Conservation (phyloP, 37 sponge, comb jelly and placozoan genomes). For the Axinella damicornis region DNA sequence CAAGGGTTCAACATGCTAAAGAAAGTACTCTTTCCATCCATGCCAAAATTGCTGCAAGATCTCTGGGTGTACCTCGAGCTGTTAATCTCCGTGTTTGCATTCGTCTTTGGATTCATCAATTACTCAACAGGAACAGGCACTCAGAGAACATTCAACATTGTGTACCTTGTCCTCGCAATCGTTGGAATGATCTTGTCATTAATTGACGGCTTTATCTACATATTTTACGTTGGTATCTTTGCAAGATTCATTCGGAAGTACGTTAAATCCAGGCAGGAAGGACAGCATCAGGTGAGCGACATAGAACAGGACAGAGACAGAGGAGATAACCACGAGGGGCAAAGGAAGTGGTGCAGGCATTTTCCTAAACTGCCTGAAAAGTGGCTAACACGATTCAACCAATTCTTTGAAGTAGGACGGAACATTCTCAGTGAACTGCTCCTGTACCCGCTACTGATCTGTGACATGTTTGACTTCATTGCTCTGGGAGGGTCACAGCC, state of each 20-base stretch:
- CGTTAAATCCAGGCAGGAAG: too few species aligned
- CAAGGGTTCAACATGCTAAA: constrained; percentile 40
- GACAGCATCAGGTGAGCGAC: background rate
- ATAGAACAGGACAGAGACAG: too few species aligned
- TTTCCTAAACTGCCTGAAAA: background rate
- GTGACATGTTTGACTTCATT: constrained; percentile 59
- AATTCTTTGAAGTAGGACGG: constrained; percentile 46
- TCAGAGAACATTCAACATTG: constrained; percentile 4
- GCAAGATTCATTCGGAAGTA: too few species aligned
- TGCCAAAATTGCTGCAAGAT: constrained; percentile 43
- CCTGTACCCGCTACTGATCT: constrained; percentile 54
- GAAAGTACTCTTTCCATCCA: constrained; percentile 32
- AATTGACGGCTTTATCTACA: constrained; percentile 63
- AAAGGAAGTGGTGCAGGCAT: background rate
- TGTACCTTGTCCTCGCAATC: constrained; percentile 21
- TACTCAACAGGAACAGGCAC: background rate
- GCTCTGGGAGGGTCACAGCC: background rate
- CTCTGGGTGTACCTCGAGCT: constrained; percentile 59
- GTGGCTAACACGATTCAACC: constrained; percentile 20
- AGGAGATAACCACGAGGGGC: too few species aligned
- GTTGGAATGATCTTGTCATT: constrained; percentile 21
- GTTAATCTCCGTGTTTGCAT: constrained; percentile 26
- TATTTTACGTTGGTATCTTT: constrained; percentile 48
- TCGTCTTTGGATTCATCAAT: constrained; percentile 17
- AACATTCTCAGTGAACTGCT: constrained; percentile 46